Percentiles rank a stretch among this genome's conserved stretches.
phyloP scores from a whole-genome alignment of 2,113 vertebrate genomes.

The Balaenoptera acutorostrata region DNA sequence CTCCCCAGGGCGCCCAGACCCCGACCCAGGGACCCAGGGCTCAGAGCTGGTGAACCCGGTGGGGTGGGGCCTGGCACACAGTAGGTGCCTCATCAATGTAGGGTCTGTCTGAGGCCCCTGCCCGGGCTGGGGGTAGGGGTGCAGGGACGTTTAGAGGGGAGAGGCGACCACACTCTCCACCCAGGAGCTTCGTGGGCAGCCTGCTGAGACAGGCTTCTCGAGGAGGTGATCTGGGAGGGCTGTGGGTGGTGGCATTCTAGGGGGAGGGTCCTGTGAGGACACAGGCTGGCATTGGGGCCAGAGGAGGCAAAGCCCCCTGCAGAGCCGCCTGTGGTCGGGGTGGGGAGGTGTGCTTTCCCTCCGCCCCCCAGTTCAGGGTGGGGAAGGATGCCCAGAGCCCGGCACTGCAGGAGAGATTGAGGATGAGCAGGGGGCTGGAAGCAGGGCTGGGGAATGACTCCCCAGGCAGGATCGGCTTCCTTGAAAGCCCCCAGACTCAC shows the following conservation, averaged over 20 bases:
- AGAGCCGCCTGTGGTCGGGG: neutral
- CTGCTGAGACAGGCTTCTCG: neutral
- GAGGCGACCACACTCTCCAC: neutral
- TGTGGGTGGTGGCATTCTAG: accelerated
- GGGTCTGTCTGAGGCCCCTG: neutral
- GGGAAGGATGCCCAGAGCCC: neutral
- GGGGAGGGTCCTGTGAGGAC: accelerated
- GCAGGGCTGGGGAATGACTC: too few relatives aligned
- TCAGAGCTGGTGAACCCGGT: neutral
- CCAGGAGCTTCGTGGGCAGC: neutral
- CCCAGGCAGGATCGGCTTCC: neutral
- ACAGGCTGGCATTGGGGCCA: accelerated
- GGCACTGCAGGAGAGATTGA: neutral
- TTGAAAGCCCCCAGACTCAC: neutral
- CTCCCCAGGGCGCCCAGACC: neutral
- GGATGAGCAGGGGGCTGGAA: neutral
- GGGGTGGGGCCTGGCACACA: neutral
- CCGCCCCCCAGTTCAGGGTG: accelerated
- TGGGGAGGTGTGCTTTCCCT: neutral
- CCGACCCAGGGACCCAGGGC: neutral
- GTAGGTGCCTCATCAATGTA: neutral
- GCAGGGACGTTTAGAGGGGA: neutral
- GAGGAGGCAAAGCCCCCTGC: neutral
- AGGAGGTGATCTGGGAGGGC: neutral
- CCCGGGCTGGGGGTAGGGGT: neutral